Percentiles rank a stretch among this genome's conserved stretches.
These are phyloP conservation scores for Oasisia sp. DNA, from an alignment of 2,888 invertebrate species.

Conservation along the genomic window DNA sequence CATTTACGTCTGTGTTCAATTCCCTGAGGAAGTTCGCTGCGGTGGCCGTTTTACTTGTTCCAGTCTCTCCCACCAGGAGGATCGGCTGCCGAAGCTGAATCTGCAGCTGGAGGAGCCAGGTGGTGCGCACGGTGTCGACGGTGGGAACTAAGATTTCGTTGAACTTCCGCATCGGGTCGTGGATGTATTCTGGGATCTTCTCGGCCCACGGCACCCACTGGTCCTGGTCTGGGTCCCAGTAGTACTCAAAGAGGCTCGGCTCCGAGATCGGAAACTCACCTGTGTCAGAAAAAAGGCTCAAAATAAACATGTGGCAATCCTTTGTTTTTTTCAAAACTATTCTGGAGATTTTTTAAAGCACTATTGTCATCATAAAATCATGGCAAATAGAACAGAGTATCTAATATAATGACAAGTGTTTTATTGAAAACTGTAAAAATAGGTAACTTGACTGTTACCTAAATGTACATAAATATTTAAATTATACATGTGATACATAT, in stretches of 20 bases:
- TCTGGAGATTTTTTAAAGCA: no score
- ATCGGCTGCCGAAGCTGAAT: slow-evolving; percentile 76
- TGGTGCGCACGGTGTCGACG: slow-evolving; percentile 66
- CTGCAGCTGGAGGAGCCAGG: slow-evolving; percentile 77
- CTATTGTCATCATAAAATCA: no score
- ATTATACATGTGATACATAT: no score
- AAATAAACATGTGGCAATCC: background rate
- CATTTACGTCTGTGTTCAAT: slow-evolving; percentile 72
- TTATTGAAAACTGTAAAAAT: no score
- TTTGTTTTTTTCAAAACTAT: no score
- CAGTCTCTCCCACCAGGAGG: slow-evolving; percentile 88
- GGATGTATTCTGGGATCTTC: slow-evolving; percentile 80
- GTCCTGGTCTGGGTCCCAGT: slow-evolving; percentile 74
- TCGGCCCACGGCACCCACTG: slow-evolving; percentile 88
- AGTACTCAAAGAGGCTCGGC: slow-evolving; percentile 84
- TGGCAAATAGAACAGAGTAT: no score
- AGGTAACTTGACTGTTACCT: no score
- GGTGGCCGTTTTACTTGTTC: slow-evolving; percentile 92
- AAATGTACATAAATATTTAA: no score
- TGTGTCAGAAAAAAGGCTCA: slow-evolving; percentile 46
- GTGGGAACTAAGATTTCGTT: slow-evolving; percentile 73
- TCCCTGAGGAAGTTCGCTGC: slow-evolving; percentile 82
- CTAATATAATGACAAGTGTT: no score
- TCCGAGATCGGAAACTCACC: slow-evolving; percentile 80
- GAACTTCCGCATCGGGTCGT: slow-evolving; percentile 77